phyloP scores from a whole-genome alignment of 1,140 invertebrate species.

The Neodiprion virginianus region DNA sequence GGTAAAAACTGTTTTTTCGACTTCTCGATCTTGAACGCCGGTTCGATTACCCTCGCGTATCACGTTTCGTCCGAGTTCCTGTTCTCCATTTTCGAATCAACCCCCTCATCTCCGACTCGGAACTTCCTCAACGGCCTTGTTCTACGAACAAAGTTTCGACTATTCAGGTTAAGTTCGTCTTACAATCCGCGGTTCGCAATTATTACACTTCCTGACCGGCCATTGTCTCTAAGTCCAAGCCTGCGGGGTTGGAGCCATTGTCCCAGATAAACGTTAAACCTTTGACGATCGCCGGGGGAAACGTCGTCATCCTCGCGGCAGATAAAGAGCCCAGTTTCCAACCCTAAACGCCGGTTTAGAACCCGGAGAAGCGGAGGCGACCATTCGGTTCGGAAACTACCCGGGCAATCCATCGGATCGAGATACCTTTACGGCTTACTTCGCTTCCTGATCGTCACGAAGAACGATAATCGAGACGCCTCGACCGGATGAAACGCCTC shows the following conservation, averaged over 20 bases:
- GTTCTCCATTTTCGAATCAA: too few species aligned
- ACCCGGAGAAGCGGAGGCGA: not conserved
- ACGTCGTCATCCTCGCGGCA: not conserved
- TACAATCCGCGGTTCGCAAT: not conserved
- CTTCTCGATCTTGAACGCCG: too few species aligned
- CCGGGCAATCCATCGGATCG: not conserved
- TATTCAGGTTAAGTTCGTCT: not conserved
- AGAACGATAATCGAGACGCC: not conserved
- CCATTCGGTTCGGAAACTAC: not conserved
- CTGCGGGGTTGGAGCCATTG: not conserved
- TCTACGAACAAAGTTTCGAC: not conserved
- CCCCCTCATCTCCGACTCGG: too few species aligned
- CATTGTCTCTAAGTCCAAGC: too few species aligned
- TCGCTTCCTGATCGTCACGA: not conserved
- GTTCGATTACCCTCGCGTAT: too few species aligned
- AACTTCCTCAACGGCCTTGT: too few species aligned
- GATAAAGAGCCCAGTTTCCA: not conserved
- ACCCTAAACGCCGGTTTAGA: not conserved
- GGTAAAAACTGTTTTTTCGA: too few species aligned
- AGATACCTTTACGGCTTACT: not conserved
- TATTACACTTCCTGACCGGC: not conserved
- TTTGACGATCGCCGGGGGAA: not conserved
- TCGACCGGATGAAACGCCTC: not conserved
- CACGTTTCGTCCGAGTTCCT: too few species aligned
- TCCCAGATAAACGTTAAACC: conserved; percentile 3